Evolutionary conservation across 1,140 invertebrate species (phyloP).

Genomic region (Drosophila orosa): DNA sequence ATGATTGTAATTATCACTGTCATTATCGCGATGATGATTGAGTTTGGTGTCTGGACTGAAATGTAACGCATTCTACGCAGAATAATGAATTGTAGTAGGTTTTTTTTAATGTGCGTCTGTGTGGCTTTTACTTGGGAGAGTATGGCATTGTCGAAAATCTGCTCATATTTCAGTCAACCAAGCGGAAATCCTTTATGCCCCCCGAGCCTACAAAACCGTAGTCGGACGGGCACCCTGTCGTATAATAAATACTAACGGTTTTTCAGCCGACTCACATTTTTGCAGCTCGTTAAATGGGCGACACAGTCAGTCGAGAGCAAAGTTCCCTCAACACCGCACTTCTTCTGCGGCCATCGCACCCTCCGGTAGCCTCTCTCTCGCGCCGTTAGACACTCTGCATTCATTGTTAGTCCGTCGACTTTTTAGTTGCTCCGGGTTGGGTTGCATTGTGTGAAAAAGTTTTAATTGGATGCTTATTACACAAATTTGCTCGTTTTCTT

Average conservation of each 20-base stretch:
- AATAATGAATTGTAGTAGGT: constrained; percentile 61
- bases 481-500: constrained; percentile 67
- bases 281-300: constrained; percentile 79
- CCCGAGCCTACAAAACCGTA: neutral
- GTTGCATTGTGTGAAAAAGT: constrained; percentile 75
- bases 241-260: constrained; percentile 50
- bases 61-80: constrained; percentile 66
- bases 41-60: constrained; percentile 46
- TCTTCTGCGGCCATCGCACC: constrained; percentile 3
- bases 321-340: constrained; percentile 6
- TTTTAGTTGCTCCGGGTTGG: constrained; percentile 36
- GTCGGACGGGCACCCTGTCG: neutral
- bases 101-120: constrained; percentile 2
- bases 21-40: constrained; percentile 57
- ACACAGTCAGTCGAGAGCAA: constrained; percentile 53
- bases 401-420: constrained; percentile 55
- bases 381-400: constrained; percentile 50
- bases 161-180: constrained; percentile 79
- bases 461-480: constrained; percentile 80
- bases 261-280: constrained; percentile 56
- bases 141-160: constrained; percentile 68
- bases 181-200: constrained; percentile 77
- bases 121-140: constrained; percentile 26
- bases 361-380: constrained; percentile 8
- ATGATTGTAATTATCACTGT: constrained; percentile 64